Conservation (phyloP, 2,797 vertebrate genomes). For the Natrix natrix region DNA sequence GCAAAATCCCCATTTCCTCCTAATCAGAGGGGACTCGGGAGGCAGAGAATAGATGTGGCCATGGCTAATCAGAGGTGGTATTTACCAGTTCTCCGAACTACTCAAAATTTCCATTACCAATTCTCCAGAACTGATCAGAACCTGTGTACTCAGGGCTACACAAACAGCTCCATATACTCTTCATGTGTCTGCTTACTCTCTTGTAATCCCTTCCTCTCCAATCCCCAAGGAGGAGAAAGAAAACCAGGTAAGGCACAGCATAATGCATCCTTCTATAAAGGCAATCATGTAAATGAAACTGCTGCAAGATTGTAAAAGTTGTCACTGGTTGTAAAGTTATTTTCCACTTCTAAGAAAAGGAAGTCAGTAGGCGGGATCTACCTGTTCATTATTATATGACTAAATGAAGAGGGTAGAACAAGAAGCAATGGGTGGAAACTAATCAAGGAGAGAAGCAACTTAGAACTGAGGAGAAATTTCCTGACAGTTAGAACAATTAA, state of each 20-base stretch:
- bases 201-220: neutral
- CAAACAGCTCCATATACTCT: neutral
- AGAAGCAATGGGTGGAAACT: no score
- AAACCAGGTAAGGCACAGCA: neutral
- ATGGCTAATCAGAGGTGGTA: no score
- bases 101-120: no score
- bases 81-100: no score
- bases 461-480: no score
- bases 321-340: neutral
- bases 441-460: no score
- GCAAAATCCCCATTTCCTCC: no score
- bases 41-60: no score
- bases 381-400: neutral
- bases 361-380: neutral
- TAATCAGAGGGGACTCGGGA: no score
- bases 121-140: no score
- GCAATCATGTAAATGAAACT: neutral
- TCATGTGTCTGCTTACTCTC: neutral
- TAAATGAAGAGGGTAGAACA: neutral
- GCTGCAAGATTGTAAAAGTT: neutral
- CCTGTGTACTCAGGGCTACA: neutral
- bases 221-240: neutral
- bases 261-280: neutral
- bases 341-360: neutral
- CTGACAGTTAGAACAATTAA: no score